Conservation (phyloP, 2,113 vertebrate genomes). For the Boulengeromyrus knoepffleri region DNA sequence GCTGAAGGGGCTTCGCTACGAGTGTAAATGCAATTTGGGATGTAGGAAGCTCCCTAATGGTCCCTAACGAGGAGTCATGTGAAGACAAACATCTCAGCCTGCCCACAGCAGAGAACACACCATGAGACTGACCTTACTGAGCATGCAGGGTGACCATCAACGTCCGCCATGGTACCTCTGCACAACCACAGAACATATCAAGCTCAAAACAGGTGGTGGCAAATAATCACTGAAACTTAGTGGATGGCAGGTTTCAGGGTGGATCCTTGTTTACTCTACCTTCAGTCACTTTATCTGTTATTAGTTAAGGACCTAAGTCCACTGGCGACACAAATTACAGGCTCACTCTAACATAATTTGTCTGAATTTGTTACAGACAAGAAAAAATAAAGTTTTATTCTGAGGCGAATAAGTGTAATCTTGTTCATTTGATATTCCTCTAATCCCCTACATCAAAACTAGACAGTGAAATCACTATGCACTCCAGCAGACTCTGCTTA, state of each 20-base stretch:
- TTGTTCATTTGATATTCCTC: not conserved
- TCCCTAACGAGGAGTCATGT: not conserved
- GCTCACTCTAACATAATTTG: not conserved
- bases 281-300: not conserved
- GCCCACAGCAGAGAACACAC: not conserved
- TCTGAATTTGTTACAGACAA: not conserved
- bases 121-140: not conserved
- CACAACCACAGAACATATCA: not conserved
- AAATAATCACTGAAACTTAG: not conserved
- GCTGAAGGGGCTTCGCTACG: not conserved
- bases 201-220: not conserved
- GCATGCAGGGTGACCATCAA: not conserved
- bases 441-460: not conserved
- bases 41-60: not conserved
- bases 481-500: not conserved
- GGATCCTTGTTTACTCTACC: not conserved
- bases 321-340: not conserved
- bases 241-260: not conserved
- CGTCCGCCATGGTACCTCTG: not conserved
- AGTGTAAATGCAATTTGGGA: not conserved
- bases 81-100: not conserved
- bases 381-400: not conserved
- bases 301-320: not conserved
- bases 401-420: not conserved
- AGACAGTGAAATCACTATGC: not conserved